Evolutionary conservation across 64 coral and sea anemone genomes (phyloP).

Genomic region (Stylophora pistillata): DNA sequence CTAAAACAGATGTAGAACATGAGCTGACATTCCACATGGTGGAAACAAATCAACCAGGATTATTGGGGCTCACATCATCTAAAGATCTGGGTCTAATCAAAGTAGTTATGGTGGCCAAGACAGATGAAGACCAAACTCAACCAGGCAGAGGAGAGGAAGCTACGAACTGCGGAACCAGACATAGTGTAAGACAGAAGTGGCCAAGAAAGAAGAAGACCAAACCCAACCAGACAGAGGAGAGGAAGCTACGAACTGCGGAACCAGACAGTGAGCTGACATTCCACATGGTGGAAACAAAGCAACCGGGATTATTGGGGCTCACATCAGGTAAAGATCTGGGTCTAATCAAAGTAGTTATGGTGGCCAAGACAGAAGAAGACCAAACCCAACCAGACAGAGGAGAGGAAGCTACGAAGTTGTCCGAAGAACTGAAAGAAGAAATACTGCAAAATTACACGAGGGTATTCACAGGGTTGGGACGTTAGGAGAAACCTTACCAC

Average conservation of each 20-base stretch:
- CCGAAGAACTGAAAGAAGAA: constrained; percentile 54
- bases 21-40: constrained; percentile 62
- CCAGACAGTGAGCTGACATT: constrained; percentile 56
- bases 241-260: too few relatives aligned
- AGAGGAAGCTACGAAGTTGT: constrained; percentile 34
- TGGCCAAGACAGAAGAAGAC: constrained; percentile 24
- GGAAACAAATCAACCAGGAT: constrained; percentile 68
- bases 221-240: constrained; percentile 8
- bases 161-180: too few relatives aligned
- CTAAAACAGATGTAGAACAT: constrained; percentile 41
- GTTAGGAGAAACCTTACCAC: constrained; percentile 63
- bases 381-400: constrained; percentile 18
- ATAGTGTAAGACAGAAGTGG: constrained; percentile 45
- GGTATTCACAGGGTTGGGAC: constrained; percentile 63
- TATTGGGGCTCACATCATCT: constrained; percentile 58
- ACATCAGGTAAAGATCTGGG: constrained; percentile 52
- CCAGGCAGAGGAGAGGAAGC: neutral
- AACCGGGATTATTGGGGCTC: constrained; percentile 67
- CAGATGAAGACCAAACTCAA: constrained; percentile 18
- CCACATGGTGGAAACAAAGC: constrained; percentile 64
- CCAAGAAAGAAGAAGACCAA: constrained; percentile 29
- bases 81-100: constrained; percentile 65
- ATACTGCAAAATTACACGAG: constrained; percentile 43
- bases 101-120: constrained; percentile 54
- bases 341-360: constrained; percentile 65